Percentiles rank a stretch among this genome's conserved stretches.
These are phyloP conservation scores for Diabrotica balteata DNA, from an alignment of 2,888 invertebrate genomes.

Conservation along the genomic window DNA sequence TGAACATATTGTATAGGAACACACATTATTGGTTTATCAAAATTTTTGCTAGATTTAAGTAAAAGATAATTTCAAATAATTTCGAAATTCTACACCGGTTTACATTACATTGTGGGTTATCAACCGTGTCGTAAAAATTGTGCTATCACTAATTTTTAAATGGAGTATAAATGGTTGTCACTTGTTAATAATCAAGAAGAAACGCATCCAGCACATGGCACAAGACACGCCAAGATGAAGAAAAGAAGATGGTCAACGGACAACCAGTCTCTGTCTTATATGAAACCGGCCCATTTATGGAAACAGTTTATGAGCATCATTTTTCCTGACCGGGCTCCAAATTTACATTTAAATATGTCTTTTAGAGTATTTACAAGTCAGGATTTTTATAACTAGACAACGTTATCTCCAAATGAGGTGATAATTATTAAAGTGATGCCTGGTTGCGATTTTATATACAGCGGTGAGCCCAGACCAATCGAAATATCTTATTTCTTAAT, in stretches of 20 bases:
- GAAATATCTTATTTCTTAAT: constrained; percentile 26
- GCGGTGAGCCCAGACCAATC: constrained; percentile 5
- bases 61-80: too few species aligned
- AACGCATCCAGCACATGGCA: constrained; percentile 9
- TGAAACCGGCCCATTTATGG: constrained; percentile 52
- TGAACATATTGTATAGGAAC: too few species aligned
- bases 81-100: too few species aligned
- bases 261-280: constrained; percentile 44
- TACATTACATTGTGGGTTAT: too few species aligned
- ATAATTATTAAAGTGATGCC: constrained; percentile 43
- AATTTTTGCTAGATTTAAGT: too few species aligned
- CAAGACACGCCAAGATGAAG: constrained; percentile 9
- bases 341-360: constrained; percentile 47
- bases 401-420: constrained; percentile 45
- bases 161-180: too few species aligned
- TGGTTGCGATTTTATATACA: constrained; percentile 24
- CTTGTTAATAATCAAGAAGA: background rate
- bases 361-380: constrained; percentile 46
- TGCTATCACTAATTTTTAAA: too few species aligned
- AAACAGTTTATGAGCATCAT: constrained; percentile 50
- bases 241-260: constrained; percentile 19
- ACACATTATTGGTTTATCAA: too few species aligned
- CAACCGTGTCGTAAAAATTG: too few species aligned
- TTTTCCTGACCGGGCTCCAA: constrained; percentile 35
- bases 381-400: constrained; percentile 44